These are phyloP conservation scores for Gymnopithys bicolor DNA, from an alignment of 2,797 vertebrate genomes.

Conservation along the genomic window DNA sequence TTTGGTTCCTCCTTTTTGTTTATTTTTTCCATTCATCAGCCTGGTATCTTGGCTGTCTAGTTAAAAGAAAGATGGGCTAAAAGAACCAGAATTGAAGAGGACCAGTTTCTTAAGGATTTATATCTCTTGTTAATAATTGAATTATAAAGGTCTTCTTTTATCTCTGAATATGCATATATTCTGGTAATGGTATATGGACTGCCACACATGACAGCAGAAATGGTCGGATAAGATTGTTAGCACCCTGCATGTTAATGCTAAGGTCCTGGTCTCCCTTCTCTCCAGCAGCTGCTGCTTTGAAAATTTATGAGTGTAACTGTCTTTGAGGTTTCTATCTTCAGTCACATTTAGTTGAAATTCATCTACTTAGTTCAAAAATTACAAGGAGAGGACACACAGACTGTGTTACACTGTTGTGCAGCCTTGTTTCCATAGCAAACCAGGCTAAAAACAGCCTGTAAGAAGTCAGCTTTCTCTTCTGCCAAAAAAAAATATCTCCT, in stretches of 20 bases:
- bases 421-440: constrained; percentile 47
- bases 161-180: constrained; percentile 27
- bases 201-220: constrained; percentile 43
- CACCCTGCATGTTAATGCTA: constrained; percentile 24
- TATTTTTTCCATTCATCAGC: background rate
- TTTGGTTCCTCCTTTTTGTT: background rate
- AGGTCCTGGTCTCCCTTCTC: background rate
- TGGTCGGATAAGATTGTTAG: constrained; percentile 45
- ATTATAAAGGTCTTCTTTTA: constrained; percentile 45
- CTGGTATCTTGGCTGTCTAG: background rate
- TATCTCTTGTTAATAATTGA: constrained; percentile 45
- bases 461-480: background rate
- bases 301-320: background rate
- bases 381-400: background rate
- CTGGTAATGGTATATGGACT: constrained; percentile 19
- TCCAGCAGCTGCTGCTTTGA: background rate
- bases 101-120: background rate
- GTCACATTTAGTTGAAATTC: constrained; percentile 6
- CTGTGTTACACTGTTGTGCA: background rate
- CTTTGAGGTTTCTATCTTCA: constrained; percentile 11
- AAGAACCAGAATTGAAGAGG: background rate
- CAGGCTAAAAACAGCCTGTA: constrained; percentile 11
- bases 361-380: constrained; percentile 26
- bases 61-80: background rate
- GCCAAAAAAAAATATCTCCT: background rate